These are phyloP conservation scores for Agonum fuliginosum DNA, from an alignment of 2,888 invertebrate genomes.

Conservation along the genomic window DNA sequence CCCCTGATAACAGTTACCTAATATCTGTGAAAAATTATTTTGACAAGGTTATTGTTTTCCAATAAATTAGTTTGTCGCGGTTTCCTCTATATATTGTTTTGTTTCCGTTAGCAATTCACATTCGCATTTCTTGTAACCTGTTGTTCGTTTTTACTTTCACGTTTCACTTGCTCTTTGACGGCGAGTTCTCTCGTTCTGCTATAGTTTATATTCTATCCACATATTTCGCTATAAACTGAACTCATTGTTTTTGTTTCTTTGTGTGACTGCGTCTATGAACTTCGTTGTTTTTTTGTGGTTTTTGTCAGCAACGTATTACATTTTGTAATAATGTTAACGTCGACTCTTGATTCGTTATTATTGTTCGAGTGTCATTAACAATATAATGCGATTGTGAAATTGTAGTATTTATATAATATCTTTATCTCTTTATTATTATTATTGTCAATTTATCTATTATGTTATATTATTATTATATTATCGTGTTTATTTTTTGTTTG, in stretches of 20 bases:
- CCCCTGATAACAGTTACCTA: too few species aligned
- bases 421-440: too few species aligned
- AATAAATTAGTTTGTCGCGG: conserved; percentile 5
- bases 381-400: too few species aligned
- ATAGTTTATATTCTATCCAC: background rate
- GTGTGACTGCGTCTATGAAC: background rate
- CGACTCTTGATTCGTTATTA: too few species aligned
- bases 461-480: too few species aligned
- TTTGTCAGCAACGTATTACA: background rate
- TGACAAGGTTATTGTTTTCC: background rate
- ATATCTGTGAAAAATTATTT: background rate
- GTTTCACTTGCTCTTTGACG: background rate
- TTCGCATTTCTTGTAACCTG: background rate
- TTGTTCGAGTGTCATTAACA: background rate
- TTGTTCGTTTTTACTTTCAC: background rate
- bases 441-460: too few species aligned
- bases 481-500: too few species aligned
- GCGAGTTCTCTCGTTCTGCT: too few species aligned
- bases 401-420: too few species aligned
- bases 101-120: conserved; percentile 1
- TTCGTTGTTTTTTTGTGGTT: background rate
- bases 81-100: background rate
- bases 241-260: background rate
- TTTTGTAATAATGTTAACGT: background rate
- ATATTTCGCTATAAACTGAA: background rate